A percentile compares a stretch with the other conserved stretches of the same genome.
phyloP scores from a whole-genome alignment of 2,797 vertebrate species.

The Distichodus sexfasciatus region DNA sequence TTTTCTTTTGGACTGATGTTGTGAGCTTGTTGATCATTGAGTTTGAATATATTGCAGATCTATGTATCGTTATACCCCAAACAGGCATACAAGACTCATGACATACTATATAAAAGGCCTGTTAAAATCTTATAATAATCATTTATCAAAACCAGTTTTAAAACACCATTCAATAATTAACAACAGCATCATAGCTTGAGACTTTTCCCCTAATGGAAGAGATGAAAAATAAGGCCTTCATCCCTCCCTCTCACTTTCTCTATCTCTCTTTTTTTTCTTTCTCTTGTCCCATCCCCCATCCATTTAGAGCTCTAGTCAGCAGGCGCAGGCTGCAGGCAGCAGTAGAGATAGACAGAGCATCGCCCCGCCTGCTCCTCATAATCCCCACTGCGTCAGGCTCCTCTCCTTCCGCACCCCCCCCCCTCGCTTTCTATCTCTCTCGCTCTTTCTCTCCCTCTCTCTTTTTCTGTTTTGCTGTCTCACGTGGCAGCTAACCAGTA shows the following conservation, averaged over 20 bases:
- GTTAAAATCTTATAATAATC: neutral
- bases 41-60: no score
- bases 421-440: constrained; percentile 1
- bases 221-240: neutral
- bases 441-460: neutral
- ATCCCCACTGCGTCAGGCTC: neutral
- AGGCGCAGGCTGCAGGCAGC: constrained; percentile 1
- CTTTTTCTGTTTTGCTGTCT: constrained; percentile 28
- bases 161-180: neutral
- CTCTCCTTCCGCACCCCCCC: neutral
- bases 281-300: constrained; percentile 7
- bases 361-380: constrained; percentile 6
- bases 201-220: neutral
- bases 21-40: no score
- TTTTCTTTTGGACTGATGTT: no score
- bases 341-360: constrained; percentile 16
- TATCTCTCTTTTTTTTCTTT: neutral
- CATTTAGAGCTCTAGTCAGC: neutral
- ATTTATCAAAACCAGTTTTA: neutral
- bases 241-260: no score
- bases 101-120: neutral
- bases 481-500: constrained; percentile 20
- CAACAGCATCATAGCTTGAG: neutral
- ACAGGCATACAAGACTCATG: no score
- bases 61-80: no score